These are phyloP conservation scores for Electrophaes corylata DNA, from an alignment of 2,888 invertebrate genomes.

Conservation along the genomic window DNA sequence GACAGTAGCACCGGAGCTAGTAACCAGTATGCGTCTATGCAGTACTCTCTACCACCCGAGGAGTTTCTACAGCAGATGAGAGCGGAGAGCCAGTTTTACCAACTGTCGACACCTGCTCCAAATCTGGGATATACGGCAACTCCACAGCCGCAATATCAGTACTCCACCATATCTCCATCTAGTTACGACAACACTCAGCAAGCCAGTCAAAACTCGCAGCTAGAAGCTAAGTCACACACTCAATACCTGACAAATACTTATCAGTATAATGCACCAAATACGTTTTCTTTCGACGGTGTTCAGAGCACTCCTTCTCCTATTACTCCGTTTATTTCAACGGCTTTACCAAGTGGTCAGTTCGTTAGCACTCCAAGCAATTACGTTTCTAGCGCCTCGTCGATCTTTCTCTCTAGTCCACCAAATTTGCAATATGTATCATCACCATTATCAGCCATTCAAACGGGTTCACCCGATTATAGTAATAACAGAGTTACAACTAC, in stretches of 20 bases:
- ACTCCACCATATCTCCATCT: slow-evolving; percentile 62
- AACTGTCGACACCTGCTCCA: slow-evolving; percentile 68
- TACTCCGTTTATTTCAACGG: slow-evolving; percentile 67
- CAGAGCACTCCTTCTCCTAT: slow-evolving; percentile 70
- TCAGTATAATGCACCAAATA: slow-evolving; percentile 62
- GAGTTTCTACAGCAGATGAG: slow-evolving; percentile 76
- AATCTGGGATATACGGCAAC: slow-evolving; percentile 70
- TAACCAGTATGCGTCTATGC: slow-evolving; percentile 77
- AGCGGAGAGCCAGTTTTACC: slow-evolving; percentile 70
- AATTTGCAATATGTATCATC: slow-evolving; percentile 74
- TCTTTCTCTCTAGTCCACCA: slow-evolving; percentile 69
- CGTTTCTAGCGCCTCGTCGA: slow-evolving; percentile 72
- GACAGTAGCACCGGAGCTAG: slow-evolving; percentile 76
- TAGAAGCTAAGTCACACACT: slow-evolving; percentile 63
- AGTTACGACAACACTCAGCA: slow-evolving; percentile 65
- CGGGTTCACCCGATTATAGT: slow-evolving; percentile 64
- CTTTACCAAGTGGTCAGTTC: slow-evolving; percentile 65
- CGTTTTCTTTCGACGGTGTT: slow-evolving; percentile 56
- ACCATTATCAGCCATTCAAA: slow-evolving; percentile 65
- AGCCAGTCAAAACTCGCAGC: slow-evolving; percentile 56
- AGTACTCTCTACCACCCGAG: slow-evolving; percentile 79
- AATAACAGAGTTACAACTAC: slow-evolving; percentile 62
- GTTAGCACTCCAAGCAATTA: slow-evolving; percentile 68
- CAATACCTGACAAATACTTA: slow-evolving; percentile 62
- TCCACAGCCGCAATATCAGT: slow-evolving; percentile 73